These are phyloP conservation scores for Tryphoninae sp. DNA, from an alignment of 2,888 invertebrate genomes.

Conservation along the genomic window DNA sequence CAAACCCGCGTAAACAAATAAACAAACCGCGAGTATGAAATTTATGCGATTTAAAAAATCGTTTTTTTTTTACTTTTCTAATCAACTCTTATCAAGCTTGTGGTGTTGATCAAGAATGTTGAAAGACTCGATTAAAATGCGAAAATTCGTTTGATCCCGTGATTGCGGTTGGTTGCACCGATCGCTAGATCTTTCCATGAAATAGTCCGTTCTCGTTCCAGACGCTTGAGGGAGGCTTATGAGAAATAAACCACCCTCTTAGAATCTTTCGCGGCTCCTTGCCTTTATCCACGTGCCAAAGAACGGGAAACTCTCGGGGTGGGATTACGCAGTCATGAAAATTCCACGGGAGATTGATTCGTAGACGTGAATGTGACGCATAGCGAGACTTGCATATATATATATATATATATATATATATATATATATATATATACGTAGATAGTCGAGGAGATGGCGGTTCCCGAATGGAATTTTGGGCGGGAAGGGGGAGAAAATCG, in stretches of 20 bases:
- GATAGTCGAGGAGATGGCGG: background rate
- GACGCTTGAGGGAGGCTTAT: too few relatives aligned
- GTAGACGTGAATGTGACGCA: constrained; percentile 17
- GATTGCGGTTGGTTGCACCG: too few relatives aligned
- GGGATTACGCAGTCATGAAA: constrained; percentile 52
- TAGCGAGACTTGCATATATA: background rate
- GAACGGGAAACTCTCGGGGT: constrained; percentile 39
- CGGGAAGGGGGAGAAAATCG: constrained; percentile 31
- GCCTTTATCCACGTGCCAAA: background rate
- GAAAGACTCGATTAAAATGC: too few relatives aligned
- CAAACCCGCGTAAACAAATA: too few relatives aligned
- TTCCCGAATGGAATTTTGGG: constrained; percentile 31
- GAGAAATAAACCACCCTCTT: too few relatives aligned
- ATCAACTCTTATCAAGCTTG: background rate
- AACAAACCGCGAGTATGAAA: too few relatives aligned
- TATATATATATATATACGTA: background rate
- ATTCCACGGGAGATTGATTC: constrained; percentile 52
- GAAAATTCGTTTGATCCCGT: too few relatives aligned
- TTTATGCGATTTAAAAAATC: too few relatives aligned
- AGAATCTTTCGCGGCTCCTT: background rate
- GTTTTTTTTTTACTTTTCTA: background rate
- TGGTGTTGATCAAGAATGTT: background rate
- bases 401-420: background rate
- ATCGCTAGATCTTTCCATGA: too few relatives aligned
- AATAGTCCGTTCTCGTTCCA: too few relatives aligned